Percentiles rank a stretch among this genome's conserved stretches.
Conservation (phyloP, 2,888 invertebrate genomes). For the Melanotus villosus region DNA sequence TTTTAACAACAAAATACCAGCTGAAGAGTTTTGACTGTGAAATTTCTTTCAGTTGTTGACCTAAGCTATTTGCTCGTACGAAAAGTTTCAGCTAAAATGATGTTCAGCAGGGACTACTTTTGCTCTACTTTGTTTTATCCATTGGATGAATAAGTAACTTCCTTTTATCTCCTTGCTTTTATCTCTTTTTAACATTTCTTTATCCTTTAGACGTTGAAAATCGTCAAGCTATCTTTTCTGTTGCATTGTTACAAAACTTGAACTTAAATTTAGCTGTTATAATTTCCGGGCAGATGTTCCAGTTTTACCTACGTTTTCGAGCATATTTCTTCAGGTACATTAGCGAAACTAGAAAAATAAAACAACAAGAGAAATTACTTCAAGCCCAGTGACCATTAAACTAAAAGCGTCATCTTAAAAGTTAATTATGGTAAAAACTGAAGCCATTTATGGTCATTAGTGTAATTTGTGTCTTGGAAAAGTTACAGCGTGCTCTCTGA, state of each 20-base stretch:
- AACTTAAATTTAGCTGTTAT: too few species aligned
- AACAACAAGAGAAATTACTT: not conserved
- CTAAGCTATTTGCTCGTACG: too few species aligned
- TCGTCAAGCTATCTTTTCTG: too few species aligned
- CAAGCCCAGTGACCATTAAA: not conserved
- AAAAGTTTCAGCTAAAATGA: slow-evolving; percentile 1
- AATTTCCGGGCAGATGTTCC: too few species aligned
- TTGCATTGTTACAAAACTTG: too few species aligned
- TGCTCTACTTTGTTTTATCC: slow-evolving; percentile 1
- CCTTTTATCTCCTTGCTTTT: not conserved
- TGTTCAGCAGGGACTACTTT: slow-evolving; percentile 2
- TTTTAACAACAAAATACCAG: too few species aligned
- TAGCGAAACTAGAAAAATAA: not conserved
- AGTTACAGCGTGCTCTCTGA: slow-evolving; percentile 15
- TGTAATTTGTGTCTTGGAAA: slow-evolving; percentile 24
- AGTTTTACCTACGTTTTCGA: too few species aligned
- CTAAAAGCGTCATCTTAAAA: slow-evolving; percentile 21
- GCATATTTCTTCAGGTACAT: too few species aligned
- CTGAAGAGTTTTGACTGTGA: too few species aligned
- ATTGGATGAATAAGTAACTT: slow-evolving; percentile 1
- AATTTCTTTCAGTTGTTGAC: too few species aligned
- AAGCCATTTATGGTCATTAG: slow-evolving; percentile 27
- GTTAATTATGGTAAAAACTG: slow-evolving; percentile 26
- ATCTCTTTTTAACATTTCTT: not conserved
- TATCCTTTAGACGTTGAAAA: too few species aligned